Evolutionary conservation across 1,140 invertebrate species (phyloP).

Genomic region (Drosophila bipectinata): DNA sequence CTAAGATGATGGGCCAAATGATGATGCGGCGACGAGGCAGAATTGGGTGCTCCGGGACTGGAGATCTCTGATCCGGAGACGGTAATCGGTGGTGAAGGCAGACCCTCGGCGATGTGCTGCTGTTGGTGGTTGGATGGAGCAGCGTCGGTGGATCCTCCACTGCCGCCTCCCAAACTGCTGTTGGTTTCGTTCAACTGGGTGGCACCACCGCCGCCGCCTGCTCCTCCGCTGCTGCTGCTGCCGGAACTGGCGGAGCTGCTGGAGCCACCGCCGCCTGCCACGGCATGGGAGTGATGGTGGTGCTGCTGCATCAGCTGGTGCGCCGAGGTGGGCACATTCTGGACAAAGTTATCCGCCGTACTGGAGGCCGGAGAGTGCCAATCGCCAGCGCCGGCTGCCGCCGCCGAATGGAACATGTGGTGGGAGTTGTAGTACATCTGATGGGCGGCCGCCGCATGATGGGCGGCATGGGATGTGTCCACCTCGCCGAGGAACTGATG

Average conservation of each 20-base stretch:
- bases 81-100: conserved; percentile 87
- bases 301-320: conserved; percentile 84
- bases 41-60: conserved; percentile 86
- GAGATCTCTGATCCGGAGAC: conserved; percentile 88
- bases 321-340: conserved; percentile 72
- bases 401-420: conserved; percentile 79
- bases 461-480: conserved; percentile 80
- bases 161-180: conserved; percentile 52
- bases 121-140: conserved; percentile 56
- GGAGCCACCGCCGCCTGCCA: conserved; percentile 67
- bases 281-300: conserved; percentile 73
- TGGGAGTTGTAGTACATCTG: conserved; percentile 84
- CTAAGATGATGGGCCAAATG: conserved; percentile 74
- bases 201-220: conserved; percentile 58
- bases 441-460: conserved; percentile 68
- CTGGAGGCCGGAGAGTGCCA: conserved; percentile 80
- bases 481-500: conserved; percentile 85
- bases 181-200: conserved; percentile 75
- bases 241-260: conserved; percentile 71
- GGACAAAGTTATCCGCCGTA: conserved; percentile 75
- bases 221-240: conserved; percentile 83
- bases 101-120: conserved; percentile 73
- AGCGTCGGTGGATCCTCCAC: conserved; percentile 14
- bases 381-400: conserved; percentile 64
- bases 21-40: conserved; percentile 77